Evolutionary conservation across 2,113 vertebrate species (phyloP).

Genomic region (Apteryx mantelli): DNA sequence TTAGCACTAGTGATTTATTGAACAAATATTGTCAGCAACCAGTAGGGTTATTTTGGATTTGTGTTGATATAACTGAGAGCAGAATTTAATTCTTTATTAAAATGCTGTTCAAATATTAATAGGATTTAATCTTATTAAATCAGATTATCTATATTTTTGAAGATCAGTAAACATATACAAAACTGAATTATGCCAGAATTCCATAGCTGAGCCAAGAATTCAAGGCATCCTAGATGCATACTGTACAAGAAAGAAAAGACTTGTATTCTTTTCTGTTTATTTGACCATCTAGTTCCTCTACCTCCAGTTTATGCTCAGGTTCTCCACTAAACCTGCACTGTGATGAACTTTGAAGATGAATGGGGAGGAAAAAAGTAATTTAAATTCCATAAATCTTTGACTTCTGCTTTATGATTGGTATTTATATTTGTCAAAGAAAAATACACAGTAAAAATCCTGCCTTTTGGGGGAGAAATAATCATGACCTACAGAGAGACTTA

Average conservation of each 20-base stretch:
- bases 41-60: background rate
- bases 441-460: constrained; percentile 25
- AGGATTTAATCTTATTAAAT: constrained; percentile 9
- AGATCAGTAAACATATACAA: background rate
- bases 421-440: constrained; percentile 60
- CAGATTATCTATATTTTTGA: background rate
- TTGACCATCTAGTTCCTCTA: constrained; percentile 5
- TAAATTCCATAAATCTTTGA: constrained; percentile 36
- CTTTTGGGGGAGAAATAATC: constrained; percentile 39
- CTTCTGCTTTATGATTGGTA: constrained; percentile 39
- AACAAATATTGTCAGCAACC: background rate
- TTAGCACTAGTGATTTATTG: background rate
- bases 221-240: background rate
- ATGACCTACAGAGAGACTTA: constrained; percentile 60
- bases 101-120: background rate
- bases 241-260: background rate
- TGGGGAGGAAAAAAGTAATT: background rate
- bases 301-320: constrained; percentile 38
- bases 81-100: constrained; percentile 9
- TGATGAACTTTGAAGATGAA: constrained; percentile 5
- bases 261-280: background rate
- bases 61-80: background rate
- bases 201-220: background rate
- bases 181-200: background rate
- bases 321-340: constrained; percentile 1